Base-by-base conservation (phyloP, 2,113 vertebrate species). In the Hydropotes inermis region DNA sequence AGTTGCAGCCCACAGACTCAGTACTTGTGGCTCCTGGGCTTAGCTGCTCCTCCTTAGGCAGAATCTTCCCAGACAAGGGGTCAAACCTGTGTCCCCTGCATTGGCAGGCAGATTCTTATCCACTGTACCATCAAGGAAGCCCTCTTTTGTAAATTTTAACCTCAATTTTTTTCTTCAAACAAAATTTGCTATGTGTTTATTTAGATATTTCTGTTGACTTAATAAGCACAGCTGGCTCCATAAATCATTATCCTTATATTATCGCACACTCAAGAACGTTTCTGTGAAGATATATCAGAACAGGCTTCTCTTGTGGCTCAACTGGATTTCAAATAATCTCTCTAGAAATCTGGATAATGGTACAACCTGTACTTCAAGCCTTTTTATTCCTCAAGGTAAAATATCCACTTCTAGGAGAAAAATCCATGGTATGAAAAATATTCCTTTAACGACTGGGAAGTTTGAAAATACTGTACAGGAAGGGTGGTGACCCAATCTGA, bases 391-490 rank as follows among this genome's bases (percentile, higher is more conserved):
- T 99, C 98, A 99, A 94, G 61, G 99, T 99, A 98, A 99, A 99
- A 98, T 99, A 99, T 52, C 99, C 99, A 79, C 99, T 99, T 98
- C 99, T 98, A 2, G 99, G 99, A 28, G 99, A 99, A 98, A 99
- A 99, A 98, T 99, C 99, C 96, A 99, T 96, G 86, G 99, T 99
- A 3, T 98, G 98, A 52, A 99, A 98, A 39, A 99, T 96, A 0
- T 96, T 55, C 98, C 93, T 99, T 91, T 99, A 99, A 99, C 94
- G 3, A 99, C 96, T 0, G 99, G 99, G 93, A 99, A 99, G 98
- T 99, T 99, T 60, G 99, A 99, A 98, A 99, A 99, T 6, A 99
- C 99, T 0, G 98, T 99, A 88, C 99, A 99, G 17, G 99, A 99
- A 94, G 99, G 99, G 97, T 99, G 98, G 88, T 99, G 99, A 10